Base-by-base conservation (phyloP, 1,140 invertebrate genomes). In the Tribolium castaneum region DNA sequence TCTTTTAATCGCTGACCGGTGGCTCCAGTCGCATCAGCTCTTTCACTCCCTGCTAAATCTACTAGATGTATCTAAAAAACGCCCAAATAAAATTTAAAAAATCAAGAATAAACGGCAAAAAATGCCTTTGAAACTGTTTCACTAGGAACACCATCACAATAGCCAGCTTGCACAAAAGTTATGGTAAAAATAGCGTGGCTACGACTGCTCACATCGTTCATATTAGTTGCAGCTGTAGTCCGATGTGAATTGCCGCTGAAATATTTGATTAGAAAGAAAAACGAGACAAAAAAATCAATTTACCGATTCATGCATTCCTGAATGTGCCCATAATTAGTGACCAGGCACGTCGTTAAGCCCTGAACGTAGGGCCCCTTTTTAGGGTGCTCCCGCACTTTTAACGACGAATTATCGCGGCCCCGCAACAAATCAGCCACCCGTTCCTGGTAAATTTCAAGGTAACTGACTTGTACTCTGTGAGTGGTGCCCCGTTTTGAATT, bases 121-220 rank as follows among this genome's bases (percentile, higher is more conserved):
- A 75, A 62, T 82, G 86, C 93, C 88, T 96, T 97, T 25, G 95
- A 96, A 51, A 95, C 93, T 16, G 95, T 96, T 87, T 97, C 95
- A 84, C 93, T 94, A 39, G 95, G 95, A 90, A 95, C 93, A 82
- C 93, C 94, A 86, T 93, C 93, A 82, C 93, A 91, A 83, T 94
- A 94, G 77, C 92, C 92, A 35, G 95, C 95, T 86, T 96, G 94
- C 75, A 95, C 93, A 87, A 96, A 96, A 25, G 94, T 96, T 85
- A 99, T 95, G 4, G 93, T 94, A 88, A 99, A 99, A 83, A 99
- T 98, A 45, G 97, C 97, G 90, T 99, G 98, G 88, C 96, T 98
- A 82, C 98, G 90, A 84, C 95, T 97, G 85, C 93, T 94, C 75
- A 94, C 93, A 86, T 95, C 94, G 87, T 96, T 95, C 93, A 95